phyloP scores from a whole-genome alignment of 2,113 vertebrate genomes.

The Macquaria ambigua region DNA sequence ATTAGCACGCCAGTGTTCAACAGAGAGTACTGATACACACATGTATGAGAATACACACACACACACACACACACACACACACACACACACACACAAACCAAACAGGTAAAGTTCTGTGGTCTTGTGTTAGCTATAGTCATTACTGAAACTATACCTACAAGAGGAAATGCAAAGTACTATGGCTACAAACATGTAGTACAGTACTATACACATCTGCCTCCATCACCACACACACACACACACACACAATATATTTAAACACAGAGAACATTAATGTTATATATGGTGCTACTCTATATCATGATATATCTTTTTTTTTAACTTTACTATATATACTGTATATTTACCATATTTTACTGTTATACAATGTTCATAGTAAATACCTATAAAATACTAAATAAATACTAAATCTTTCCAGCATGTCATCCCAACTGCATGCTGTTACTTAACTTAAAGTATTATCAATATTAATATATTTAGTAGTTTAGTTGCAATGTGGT shows the following conservation, averaged over 20 bases:
- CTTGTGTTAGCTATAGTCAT: neutral
- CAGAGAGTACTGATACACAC: conserved; percentile 43
- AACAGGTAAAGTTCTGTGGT: neutral
- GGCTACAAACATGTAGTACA: neutral
- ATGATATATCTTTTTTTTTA: neutral
- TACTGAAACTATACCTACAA: conserved; percentile 2
- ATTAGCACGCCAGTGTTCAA: conserved; percentile 61
- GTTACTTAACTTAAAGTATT: neutral
- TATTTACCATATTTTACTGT: neutral
- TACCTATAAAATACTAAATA: no score
- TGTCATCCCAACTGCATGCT: neutral
- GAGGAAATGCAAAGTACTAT: neutral
- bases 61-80: conserved; percentile 25
- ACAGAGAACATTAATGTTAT: neutral
- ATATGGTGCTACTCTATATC: neutral
- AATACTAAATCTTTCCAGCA: neutral
- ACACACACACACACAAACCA: conserved; percentile 19
- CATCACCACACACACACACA: neutral
- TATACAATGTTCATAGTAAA: neutral
- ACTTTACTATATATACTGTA: neutral
- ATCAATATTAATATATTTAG: neutral
- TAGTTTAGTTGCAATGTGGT: neutral
- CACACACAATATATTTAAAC: neutral
- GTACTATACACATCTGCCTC: neutral
- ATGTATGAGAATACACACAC: neutral